phyloP scores from a whole-genome alignment of 2,113 vertebrate species.

The Amblyopsis rosae region DNA sequence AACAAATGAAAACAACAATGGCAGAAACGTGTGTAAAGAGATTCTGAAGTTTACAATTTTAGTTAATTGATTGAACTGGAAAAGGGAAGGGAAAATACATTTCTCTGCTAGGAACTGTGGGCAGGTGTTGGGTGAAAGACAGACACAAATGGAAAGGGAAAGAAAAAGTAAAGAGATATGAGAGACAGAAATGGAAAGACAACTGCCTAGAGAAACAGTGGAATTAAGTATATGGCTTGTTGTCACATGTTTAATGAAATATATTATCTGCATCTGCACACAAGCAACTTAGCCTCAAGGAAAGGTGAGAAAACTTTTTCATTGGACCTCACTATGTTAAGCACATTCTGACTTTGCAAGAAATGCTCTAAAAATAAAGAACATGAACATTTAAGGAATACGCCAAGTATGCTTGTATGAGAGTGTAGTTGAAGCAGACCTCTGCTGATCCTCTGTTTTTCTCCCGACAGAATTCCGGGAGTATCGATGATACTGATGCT shows the following conservation, averaged over 20 bases:
- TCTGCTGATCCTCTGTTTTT: constrained; percentile 85
- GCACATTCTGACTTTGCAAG: too few relatives aligned
- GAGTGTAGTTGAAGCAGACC: constrained; percentile 70
- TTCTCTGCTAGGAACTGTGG: constrained; percentile 5
- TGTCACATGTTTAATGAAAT: not conserved
- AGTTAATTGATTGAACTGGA: not conserved
- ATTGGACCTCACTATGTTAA: too few relatives aligned
- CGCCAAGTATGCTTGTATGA: not conserved
- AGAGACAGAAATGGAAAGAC: not conserved
- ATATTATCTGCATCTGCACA: not conserved
- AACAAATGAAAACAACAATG: constrained; percentile 10
- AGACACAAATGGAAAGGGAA: constrained; percentile 13
- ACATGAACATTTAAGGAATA: not conserved
- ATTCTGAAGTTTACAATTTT: constrained; percentile 20
- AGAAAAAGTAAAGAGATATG: not conserved
- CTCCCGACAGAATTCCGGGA: constrained; percentile 85
- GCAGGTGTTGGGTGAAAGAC: not conserved
- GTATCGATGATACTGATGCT: constrained; percentile 96
- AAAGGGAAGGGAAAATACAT: not conserved
- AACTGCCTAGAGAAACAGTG: not conserved
- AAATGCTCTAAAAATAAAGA: not conserved
- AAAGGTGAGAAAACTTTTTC: not conserved
- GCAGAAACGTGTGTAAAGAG: constrained; percentile 37
- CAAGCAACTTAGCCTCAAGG: not conserved
- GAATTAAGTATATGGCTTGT: not conserved